Evolutionary conservation across 1,140 invertebrate genomes (phyloP), one percentile per base, ranked within the genome.

Genomic region (Leucophenga varia): DNA sequence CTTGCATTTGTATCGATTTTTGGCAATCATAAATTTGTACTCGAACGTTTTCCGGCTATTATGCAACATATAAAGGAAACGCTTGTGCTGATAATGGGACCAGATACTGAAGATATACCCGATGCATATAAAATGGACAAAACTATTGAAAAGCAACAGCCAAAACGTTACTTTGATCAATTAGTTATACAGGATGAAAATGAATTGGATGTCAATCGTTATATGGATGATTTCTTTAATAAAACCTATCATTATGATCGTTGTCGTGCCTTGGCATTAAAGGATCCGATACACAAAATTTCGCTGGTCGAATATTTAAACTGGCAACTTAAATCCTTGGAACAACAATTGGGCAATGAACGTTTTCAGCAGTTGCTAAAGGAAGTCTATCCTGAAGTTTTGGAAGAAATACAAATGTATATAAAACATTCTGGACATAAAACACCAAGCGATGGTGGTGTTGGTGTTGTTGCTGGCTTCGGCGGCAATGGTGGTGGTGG

Each of bases 1-100:
- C 76, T 97, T 35, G 92, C 90, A 20, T 78, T 96, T 36, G 83
- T 88, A n/a, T 87, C 87, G 40, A 75, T 97, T 38, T 76, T 91
- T 28, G 85, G 82, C 8, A 82, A 84, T 54, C 86, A 83, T 71
- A 76, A 80, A 48, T 77, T 84, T 18, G 81, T 94, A 36, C 75
- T 88, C 28, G 83, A 88, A 61, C 80, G 86, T 46, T 89, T 93
- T 74, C 82, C 84, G 40, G 79, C 79, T 14, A 89, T 94, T 37
- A 81, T 95, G 54, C 78, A 86, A 34, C 83, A 86, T 59, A 84
- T 95, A 56, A 83, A 88, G 20, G 89, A 94, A 78, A 85, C 89
- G 6, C 76, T 97, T 31, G 90, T 93, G 77, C 93, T 97, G 72
- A 84, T 96, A 37, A 87, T 84, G 64, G 85, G 83, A 61, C 80